These are phyloP conservation scores for Brachionus asplanchnoidis DNA, from an alignment of 1,140 invertebrate genomes.

Conservation along the genomic window DNA sequence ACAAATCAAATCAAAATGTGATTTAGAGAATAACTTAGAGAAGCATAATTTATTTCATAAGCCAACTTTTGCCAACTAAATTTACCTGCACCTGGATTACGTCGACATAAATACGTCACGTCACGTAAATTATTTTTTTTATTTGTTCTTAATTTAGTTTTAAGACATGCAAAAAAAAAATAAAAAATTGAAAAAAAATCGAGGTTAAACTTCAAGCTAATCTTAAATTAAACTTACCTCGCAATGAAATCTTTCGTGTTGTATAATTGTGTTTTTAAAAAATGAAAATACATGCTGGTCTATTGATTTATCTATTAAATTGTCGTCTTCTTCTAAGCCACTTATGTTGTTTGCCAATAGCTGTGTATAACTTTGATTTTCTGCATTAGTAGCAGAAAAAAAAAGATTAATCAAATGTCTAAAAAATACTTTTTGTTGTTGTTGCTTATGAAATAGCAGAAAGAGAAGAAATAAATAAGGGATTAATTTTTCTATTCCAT, in stretches of 20 bases:
- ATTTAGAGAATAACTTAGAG: background rate
- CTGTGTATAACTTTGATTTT: background rate
- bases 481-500: no score
- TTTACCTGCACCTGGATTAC: background rate
- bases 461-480: no score
- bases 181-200: background rate
- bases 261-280: conserved; percentile 67
- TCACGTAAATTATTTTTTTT: background rate
- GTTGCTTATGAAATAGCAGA: background rate
- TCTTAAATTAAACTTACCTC: conserved; percentile 61
- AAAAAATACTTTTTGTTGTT: no score
- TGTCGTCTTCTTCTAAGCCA: conserved; percentile 68
- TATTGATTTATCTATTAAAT: conserved; percentile 69
- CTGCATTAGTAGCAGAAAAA: background rate
- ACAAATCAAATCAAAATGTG: background rate
- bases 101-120: background rate
- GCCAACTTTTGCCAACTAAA: background rate
- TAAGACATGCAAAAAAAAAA: background rate
- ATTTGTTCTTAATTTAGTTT: background rate
- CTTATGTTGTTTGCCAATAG: background rate
- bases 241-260: conserved; percentile 66
- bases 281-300: conserved; percentile 76
- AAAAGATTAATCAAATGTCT: background rate
- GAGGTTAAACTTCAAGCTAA: conserved; percentile 2
- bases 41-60: background rate